Evolutionary conservation across 2,888 invertebrate genomes (phyloP), one percentile per base, ranked within the genome.

Genomic region (Mythimna pallens): DNA sequence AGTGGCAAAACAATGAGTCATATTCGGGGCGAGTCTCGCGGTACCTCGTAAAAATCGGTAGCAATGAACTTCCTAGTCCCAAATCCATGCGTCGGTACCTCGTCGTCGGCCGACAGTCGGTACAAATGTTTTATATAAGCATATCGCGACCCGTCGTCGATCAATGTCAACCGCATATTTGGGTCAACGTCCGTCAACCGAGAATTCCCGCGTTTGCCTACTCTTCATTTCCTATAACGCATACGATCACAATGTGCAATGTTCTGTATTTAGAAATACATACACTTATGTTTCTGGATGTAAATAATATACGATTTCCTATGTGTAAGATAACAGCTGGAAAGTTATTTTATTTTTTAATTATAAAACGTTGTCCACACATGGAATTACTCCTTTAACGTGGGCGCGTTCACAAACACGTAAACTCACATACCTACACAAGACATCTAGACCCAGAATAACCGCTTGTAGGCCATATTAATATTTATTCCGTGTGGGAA

Each of bases 151-250:
- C 92, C 92, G 91, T 94, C 95, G 94, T 95, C 95, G 95, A 96
- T 96, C 95, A 96, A 95, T 96, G 95, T 96, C 95, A 95, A 93
- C 94, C 93, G 93, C 94, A 95, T 95, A 96, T 95, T 94, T 96
- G 89, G 95, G 95, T 96, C 95, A 95, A 93, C 95, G 95, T 91
- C 95, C 94, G 93, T 91, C 92, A 91, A 88, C 91, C 93, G 92
- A 85, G 78, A 93, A 95, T 94, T 94, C 94, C 94, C 92, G 91
- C 93, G 90, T 91, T 90, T 89, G 87, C 86, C 89, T 90, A 91
- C 92, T 92, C 92, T 91, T 93, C 92, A 92, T 93, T 94, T 93
- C 93, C 94, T 92, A 89, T 91, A 89, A 88, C 88, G 89, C 89
- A 89, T 89, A 86, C 87, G 88, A 87, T 85, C 87, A 91, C 64